A percentile compares a stretch with the other conserved stretches of the same genome.
These are phyloP conservation scores for Cirrhinus mrigala DNA, from an alignment of 2,797 vertebrate species.

Conservation along the genomic window DNA sequence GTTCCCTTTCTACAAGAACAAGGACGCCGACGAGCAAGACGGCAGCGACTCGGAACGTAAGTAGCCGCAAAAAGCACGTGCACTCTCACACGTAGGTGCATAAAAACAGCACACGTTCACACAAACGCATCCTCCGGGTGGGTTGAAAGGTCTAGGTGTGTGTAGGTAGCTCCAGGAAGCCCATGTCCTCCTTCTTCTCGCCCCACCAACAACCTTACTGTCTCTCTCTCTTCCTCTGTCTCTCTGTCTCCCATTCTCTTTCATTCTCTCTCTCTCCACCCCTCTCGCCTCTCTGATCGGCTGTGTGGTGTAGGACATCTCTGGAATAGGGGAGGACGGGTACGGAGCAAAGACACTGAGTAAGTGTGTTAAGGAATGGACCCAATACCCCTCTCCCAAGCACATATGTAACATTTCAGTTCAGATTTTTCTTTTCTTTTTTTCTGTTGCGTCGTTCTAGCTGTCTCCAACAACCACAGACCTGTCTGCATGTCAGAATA, in stretches of 20 bases:
- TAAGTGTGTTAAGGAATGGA: conserved; percentile 94
- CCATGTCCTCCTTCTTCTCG: conserved; percentile 79
- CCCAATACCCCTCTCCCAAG: conserved; percentile 62
- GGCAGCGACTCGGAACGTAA: conserved; percentile 97
- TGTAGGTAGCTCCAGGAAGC: conserved; percentile 76
- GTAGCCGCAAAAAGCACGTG: conserved; percentile 76
- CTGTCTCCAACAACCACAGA: neutral
- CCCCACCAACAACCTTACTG: conserved; percentile 80
- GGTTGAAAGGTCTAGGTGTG: conserved; percentile 60
- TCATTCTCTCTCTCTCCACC: conserved; percentile 80
- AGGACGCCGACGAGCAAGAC: conserved; percentile 96
- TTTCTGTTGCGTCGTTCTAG: conserved; percentile 32
- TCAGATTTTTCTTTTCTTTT: conserved; percentile 60
- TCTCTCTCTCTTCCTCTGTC: conserved; percentile 73
- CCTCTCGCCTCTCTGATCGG: conserved; percentile 86
- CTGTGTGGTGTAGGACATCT: conserved; percentile 91
- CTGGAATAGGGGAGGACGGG: conserved; percentile 99
- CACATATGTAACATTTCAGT: conserved; percentile 55
- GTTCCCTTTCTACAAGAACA: conserved; percentile 99
- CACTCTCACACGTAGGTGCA: conserved; percentile 48
- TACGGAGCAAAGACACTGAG: conserved; percentile 99
- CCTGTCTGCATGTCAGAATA: conserved; percentile 44
- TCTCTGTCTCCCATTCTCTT: conserved; percentile 73
- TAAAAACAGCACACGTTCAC: conserved; percentile 31
- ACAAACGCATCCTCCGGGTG: conserved; percentile 53